Conservation (phyloP, 1,140 invertebrate genomes). For the Brachionus manjavacas region DNA sequence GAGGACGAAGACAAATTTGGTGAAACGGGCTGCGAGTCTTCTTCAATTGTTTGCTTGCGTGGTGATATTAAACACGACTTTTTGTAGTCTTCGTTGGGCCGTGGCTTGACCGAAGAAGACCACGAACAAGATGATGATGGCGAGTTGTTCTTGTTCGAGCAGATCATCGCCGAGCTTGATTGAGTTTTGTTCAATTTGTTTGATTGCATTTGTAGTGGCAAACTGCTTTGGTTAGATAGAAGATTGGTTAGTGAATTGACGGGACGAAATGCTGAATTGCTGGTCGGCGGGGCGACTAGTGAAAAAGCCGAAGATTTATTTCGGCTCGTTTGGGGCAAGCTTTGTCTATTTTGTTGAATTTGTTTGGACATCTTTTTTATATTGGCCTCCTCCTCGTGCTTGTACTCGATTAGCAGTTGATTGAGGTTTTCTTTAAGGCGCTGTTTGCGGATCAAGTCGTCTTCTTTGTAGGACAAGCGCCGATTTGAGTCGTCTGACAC, state of each 20-base stretch:
- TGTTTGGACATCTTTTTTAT: slow-evolving; percentile 36
- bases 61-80: slow-evolving; percentile 5
- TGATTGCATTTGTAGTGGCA: slow-evolving; percentile 3
- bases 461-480: slow-evolving; percentile 26
- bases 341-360: slow-evolving; percentile 39
- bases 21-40: background rate
- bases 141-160: background rate
- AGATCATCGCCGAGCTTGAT: background rate
- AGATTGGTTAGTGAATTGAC: slow-evolving; percentile 9
- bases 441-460: slow-evolving; percentile 31
- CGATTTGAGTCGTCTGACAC: background rate
- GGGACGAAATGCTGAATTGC: slow-evolving; percentile 1
- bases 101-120: background rate
- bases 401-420: slow-evolving; percentile 35
- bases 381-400: slow-evolving; percentile 39
- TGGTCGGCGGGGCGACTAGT: background rate
- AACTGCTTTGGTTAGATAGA: background rate
- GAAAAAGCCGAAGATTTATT: slow-evolving; percentile 15
- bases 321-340: background rate
- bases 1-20: slow-evolving; percentile 2
- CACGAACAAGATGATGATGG: slow-evolving; percentile 12
- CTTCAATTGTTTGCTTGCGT: background rate
- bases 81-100: slow-evolving; percentile 3
- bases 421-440: slow-evolving; percentile 31
- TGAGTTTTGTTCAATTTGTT: slow-evolving; percentile 21